phyloP scores from a whole-genome alignment of 1,140 invertebrate species.

The Drosophila saltans region DNA sequence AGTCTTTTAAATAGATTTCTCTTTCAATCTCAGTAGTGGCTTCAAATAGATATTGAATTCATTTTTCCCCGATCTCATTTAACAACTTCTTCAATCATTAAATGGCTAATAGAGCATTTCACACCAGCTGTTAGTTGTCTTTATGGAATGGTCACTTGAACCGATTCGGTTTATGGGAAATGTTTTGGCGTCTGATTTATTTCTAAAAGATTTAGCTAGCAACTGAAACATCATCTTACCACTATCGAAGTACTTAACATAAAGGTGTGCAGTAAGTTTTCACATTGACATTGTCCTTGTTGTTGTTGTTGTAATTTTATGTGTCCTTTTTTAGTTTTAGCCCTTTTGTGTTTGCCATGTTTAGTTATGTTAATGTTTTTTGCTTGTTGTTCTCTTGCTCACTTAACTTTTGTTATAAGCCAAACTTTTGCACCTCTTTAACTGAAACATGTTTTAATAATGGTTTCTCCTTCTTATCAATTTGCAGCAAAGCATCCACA shows the following conservation, averaged over 20 bases:
- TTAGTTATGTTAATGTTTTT: constrained; percentile 50
- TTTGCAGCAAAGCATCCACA: constrained; percentile 21
- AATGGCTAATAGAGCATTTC: too few species aligned
- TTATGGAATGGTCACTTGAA: background rate
- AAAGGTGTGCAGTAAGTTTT: constrained; percentile 40
- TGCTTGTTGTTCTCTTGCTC: constrained; percentile 35
- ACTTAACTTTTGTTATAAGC: constrained; percentile 48
- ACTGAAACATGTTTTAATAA: constrained; percentile 29
- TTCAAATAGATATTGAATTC: too few species aligned
- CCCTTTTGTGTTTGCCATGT: constrained; percentile 36
- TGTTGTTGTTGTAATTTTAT: constrained; percentile 37
- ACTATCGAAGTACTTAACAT: constrained; percentile 30
- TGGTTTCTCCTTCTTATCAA: constrained; percentile 34
- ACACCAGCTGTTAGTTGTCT: background rate
- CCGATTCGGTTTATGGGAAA: background rate
- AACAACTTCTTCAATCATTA: background rate
- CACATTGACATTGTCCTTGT: constrained; percentile 34
- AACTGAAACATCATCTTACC: background rate
- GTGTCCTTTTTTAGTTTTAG: constrained; percentile 48
- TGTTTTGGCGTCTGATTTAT: background rate
- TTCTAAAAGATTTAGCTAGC: background rate
- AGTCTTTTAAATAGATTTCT: too few species aligned
- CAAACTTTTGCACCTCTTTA: constrained; percentile 10
- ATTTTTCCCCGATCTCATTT: background rate
- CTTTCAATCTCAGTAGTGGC: too few species aligned